Conservation (phyloP, 2,888 invertebrate species). For the Caenorhabditis imperialis region DNA sequence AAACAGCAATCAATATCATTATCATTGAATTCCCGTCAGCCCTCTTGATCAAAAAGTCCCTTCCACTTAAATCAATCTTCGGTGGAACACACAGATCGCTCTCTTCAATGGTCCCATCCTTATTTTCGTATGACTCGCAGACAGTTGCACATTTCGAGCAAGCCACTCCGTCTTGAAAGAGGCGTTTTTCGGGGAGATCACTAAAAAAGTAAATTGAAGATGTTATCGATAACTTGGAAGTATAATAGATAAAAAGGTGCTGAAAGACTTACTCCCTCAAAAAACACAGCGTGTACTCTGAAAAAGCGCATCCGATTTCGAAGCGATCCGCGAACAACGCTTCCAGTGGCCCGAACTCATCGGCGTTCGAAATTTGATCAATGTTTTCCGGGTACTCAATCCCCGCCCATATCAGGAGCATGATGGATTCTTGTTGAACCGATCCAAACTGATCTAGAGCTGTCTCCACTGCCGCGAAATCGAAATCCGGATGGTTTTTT, state of each 20-base stretch:
- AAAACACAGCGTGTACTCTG: constrained; percentile 8
- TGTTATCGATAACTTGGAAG: neutral
- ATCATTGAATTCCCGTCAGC: too few species aligned
- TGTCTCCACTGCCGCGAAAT: too few species aligned
- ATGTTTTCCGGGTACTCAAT: neutral
- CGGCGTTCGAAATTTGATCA: neutral
- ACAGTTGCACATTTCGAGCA: neutral
- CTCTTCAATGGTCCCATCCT: neutral
- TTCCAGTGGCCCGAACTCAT: constrained; percentile 2
- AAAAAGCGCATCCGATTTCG: constrained; percentile 16
- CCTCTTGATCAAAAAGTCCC: too few species aligned
- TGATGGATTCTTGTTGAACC: neutral
- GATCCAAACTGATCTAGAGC: too few species aligned
- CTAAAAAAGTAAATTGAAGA: neutral
- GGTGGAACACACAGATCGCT: constrained; percentile 11
- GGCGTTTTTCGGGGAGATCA: neutral
- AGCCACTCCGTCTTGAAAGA: neutral
- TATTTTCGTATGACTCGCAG: neutral
- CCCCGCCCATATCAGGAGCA: constrained; percentile 1
- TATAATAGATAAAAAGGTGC: neutral
- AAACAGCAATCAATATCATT: too few species aligned
- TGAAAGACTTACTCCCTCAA: constrained; percentile 4
- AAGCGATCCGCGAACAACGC: constrained; percentile 4
- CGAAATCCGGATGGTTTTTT: too few species aligned
- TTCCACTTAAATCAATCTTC: too few species aligned